These are phyloP conservation scores for Monochamus saltuarius DNA, from an alignment of 1,140 invertebrate genomes.

Conservation along the genomic window DNA sequence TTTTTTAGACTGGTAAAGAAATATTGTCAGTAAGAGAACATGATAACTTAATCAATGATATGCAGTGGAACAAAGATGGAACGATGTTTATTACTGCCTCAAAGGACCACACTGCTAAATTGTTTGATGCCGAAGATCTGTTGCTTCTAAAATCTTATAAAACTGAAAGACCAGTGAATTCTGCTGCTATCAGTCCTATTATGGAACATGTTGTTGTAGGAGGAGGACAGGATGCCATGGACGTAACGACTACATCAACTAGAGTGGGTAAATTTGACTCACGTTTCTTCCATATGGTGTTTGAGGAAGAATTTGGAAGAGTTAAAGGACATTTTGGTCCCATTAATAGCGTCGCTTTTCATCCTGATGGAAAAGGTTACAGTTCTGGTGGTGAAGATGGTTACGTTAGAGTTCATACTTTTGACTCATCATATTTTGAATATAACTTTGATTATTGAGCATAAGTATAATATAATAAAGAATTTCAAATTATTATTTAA, in stretches of 20 bases:
- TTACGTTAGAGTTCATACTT: constrained; percentile 93
- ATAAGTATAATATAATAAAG: too few relatives aligned
- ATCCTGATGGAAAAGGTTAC: constrained; percentile 97
- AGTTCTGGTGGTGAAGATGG: constrained; percentile 98
- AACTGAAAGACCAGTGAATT: constrained; percentile 95
- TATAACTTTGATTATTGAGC: constrained; percentile 89
- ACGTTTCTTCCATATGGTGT: constrained; percentile 97
- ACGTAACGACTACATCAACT: constrained; percentile 96
- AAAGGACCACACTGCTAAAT: constrained; percentile 90
- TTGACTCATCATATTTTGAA: constrained; percentile 96
- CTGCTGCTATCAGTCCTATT: constrained; percentile 92
- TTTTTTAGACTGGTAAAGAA: constrained; percentile 75
- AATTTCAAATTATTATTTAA: too few relatives aligned
- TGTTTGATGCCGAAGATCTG: constrained; percentile 87
- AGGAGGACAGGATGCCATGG: constrained; percentile 98
- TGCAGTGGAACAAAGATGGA: constrained; percentile 90
- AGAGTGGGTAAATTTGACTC: constrained; percentile 97
- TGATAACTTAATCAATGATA: constrained; percentile 87
- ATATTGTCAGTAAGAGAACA: constrained; percentile 78
- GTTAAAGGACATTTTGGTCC: constrained; percentile 99
- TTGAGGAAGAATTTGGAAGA: constrained; percentile 98
- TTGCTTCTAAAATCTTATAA: constrained; percentile 91
- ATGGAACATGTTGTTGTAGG: constrained; percentile 93
- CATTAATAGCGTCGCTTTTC: constrained; percentile 97
- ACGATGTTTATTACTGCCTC: constrained; percentile 97